Base-by-base conservation (phyloP, 1,140 invertebrate species). In the Cylas formicarius region DNA sequence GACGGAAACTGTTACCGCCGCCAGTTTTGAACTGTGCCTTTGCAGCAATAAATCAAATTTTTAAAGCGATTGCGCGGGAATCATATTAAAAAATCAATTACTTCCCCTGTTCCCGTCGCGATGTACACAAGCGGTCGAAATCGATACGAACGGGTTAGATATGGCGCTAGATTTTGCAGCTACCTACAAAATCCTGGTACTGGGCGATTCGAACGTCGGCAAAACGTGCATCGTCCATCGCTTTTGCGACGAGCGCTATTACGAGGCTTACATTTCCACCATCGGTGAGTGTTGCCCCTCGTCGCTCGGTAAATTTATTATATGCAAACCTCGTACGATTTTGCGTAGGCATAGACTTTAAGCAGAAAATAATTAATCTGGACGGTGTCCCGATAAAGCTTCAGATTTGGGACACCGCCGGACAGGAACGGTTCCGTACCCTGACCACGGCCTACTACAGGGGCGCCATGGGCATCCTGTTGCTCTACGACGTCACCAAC, bases 161-260 rank as follows among this genome's bases (percentile, higher is more conserved):
- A 85, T 87, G 83, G 83, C 83, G 71, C 72, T 85, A 56, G 82
- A 87, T 64, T 86, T 85, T 65, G 80, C 82, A 56, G 81, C 82
- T 37, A 87, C 84, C 37, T 88, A 87, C 66, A 90, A 90, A 71
- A 78, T 92, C 34, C 68, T 91, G 43, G 84, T 92, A 57, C 72
- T 92, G 49, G 88, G 89, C 34, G 89, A 92, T 71, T 89, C 86
- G 3, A 90, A 90, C 70, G 88, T 92, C 36, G 89, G 88, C 8
- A 92, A 92, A 73, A 91, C 89, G 18, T 92, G 89, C 67, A 84
- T 92, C 51, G 84, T 91, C 34, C 87, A 90, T 67, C 78, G 86
- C 66, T 92, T 89, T 65, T 89, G 87, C 62, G 86, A 90, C 62
- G 86, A 90, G 66, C 77, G 85, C 56, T 92, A 90, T 68, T 88